Evolutionary conservation across 2,113 vertebrate species (phyloP).

Genomic region (Lontra canadensis): DNA sequence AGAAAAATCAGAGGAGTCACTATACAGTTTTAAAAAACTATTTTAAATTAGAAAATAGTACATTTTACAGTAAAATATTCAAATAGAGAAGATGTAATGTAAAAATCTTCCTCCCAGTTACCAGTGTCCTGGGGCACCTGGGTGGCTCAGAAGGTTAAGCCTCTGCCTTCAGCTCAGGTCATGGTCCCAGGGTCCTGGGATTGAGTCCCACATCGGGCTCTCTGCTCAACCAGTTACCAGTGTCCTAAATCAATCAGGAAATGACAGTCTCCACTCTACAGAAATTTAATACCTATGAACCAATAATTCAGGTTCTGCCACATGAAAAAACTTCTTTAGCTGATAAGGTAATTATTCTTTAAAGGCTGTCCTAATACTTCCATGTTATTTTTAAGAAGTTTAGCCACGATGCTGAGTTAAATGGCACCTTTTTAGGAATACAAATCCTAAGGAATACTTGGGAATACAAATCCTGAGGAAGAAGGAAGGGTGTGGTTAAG

Average conservation of each 20-base stretch:
- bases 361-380: not conserved
- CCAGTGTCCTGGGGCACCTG: not conserved
- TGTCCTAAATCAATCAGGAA: not conserved
- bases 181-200: too few species aligned
- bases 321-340: not conserved
- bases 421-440: not conserved
- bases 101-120: not conserved
- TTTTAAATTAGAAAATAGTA: slow-evolving; percentile 35
- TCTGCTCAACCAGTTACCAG: not conserved
- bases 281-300: not conserved
- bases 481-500: not conserved
- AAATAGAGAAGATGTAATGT: not conserved
- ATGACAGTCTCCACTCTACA: not conserved
- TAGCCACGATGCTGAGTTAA: not conserved
- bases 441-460: not conserved
- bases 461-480: not conserved
- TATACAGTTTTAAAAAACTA: slow-evolving; percentile 7
- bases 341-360: not conserved
- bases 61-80: slow-evolving; percentile 22
- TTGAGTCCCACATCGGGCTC: too few species aligned
- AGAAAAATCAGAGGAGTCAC: slow-evolving; percentile 63
- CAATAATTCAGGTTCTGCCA: not conserved
- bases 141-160: too few species aligned
- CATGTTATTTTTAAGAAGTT: not conserved
- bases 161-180: too few species aligned